Evolutionary conservation across 2,113 vertebrate species (phyloP).

Genomic region (Rhipidura dahli): DNA sequence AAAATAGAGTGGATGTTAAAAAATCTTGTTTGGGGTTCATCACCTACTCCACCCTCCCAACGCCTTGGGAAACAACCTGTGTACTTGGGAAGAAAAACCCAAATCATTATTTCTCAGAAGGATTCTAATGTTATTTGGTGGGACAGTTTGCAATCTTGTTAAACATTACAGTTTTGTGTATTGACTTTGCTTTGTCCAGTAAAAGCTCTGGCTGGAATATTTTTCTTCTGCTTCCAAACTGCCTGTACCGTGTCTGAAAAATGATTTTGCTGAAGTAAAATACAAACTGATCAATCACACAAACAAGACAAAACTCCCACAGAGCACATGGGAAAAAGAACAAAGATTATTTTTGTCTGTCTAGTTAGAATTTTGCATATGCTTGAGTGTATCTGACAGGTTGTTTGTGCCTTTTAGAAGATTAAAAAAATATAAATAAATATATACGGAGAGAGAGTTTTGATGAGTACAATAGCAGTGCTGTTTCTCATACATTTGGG

Average conservation of each 20-base stretch:
- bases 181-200: not conserved
- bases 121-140: not conserved
- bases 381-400: slow-evolving; percentile 62
- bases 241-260: slow-evolving; percentile 3
- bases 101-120: not conserved
- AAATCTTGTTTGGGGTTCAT: not conserved
- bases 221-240: not conserved
- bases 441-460: not conserved
- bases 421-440: not conserved
- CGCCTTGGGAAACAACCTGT: not conserved
- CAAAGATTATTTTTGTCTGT: slow-evolving; percentile 68
- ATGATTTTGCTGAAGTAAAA: slow-evolving; percentile 50
- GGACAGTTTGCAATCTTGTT: not conserved
- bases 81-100: not conserved
- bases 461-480: not conserved
- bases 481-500: slow-evolving; percentile 1
- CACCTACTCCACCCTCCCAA: not conserved
- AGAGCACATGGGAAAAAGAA: slow-evolving; percentile 60
- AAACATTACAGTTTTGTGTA: not conserved
- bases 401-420: slow-evolving; percentile 61
- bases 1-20: not conserved
- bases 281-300: slow-evolving; percentile 66
- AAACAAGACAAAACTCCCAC: slow-evolving; percentile 68
- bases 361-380: slow-evolving; percentile 70
- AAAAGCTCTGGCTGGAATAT: not conserved